Base-by-base conservation (phyloP, 2,797 vertebrate species). In the Bucorvus abyssinicus region DNA sequence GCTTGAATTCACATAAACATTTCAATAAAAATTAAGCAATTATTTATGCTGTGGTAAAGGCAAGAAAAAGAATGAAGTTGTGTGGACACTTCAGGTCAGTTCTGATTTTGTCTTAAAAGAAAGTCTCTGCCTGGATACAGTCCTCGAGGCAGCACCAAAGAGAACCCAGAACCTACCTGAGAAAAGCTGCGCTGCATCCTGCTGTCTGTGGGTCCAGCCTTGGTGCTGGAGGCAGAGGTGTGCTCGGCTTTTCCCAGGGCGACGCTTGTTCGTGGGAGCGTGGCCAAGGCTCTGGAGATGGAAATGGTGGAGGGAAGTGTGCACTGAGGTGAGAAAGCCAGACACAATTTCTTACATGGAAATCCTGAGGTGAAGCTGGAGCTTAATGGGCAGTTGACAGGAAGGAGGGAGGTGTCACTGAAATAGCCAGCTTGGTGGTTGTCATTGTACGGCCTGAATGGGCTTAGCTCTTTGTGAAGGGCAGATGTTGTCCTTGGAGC, bases 401-500 rank as follows among this genome's bases (percentile, higher is more conserved):
- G 85, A 93, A 91, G 80, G 81, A 91, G 74, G 90, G 92, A 91
- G 84, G 93, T 94, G 94, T 84, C 49, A 1, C 84, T 38, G 76
- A 52, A 86, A 27, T 17, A 76, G 94, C 67, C 84, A 67, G 80
- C n/a, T 57, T 76, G 2, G 12, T 75, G 92, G 90, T 27, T 56
- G 45, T 83, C 94, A 91, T 97, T 97, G 96, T 96, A 10, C 8
- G 27, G 82, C 45, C 85, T 97, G 94, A 97, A 97, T 92, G 97
- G 76, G 69, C 76, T 89, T 84, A 84, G 95, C 67, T 42, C 89
- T 96, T 96, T 96, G 95, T 97, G 77, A 78, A 73, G 89, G 95
- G 94, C 97, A 97, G 97, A 95, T 96, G 97, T 95, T 96, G 94
- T 93, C 88, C 90, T 76, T 19, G 29, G 75, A 95, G 86, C 68